phyloP scores from a whole-genome alignment of 1,140 invertebrate genomes.

The Teleopsis dalmanni region DNA sequence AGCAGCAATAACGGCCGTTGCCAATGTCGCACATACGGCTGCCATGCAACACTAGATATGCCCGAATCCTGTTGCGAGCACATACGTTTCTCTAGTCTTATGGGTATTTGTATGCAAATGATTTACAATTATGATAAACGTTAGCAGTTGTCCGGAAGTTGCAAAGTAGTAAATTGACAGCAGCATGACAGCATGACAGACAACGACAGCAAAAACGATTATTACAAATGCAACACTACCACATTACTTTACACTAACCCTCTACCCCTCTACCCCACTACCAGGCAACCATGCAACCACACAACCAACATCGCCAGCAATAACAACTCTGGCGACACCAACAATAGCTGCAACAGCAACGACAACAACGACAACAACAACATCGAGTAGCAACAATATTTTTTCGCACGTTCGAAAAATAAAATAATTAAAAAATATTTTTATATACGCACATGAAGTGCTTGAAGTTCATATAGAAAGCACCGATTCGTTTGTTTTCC shows the following conservation, averaged over 20 bases:
- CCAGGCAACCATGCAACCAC: not conserved
- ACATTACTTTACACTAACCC: not conserved
- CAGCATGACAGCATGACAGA: constrained; percentile 7
- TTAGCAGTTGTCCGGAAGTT: constrained; percentile 41
- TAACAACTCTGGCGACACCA: not conserved
- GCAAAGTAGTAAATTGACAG: constrained; percentile 25
- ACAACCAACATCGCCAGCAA: not conserved
- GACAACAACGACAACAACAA: not conserved
- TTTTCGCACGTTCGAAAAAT: too few relatives aligned
- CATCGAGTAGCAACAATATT: too few relatives aligned
- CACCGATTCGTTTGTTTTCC: too few relatives aligned
- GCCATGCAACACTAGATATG: too few relatives aligned
- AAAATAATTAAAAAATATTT: too few relatives aligned
- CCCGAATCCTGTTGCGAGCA: constrained; percentile 21
- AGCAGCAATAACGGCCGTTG: not conserved
- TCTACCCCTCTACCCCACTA: too few relatives aligned
- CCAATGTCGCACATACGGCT: not conserved
- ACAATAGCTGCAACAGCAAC: not conserved
- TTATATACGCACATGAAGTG: too few relatives aligned
- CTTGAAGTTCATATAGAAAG: too few relatives aligned
- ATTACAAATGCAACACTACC: not conserved
- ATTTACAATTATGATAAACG: constrained; percentile 43
- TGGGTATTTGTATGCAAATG: constrained; percentile 33
- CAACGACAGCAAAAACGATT: constrained; percentile 1
- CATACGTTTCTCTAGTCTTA: constrained; percentile 11